These are phyloP conservation scores for Palythoa grandis DNA, from an alignment of 92 coral and sea anemone genomes.

Conservation along the genomic window DNA sequence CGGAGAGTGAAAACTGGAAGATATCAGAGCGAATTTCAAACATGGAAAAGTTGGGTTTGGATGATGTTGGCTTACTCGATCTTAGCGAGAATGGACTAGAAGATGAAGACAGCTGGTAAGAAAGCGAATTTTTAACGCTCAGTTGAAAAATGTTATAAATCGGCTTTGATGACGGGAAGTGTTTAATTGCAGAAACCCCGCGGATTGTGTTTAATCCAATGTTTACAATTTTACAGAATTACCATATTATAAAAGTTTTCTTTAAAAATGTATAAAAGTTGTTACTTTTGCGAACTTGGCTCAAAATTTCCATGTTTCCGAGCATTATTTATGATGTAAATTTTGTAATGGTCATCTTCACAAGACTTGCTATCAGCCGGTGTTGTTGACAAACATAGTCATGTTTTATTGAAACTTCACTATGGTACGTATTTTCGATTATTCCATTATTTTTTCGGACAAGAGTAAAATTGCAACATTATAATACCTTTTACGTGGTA, in stretches of 20 bases:
- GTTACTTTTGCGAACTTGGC: not conserved
- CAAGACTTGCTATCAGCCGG: conserved; percentile 10
- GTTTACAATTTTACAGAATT: conserved; percentile 37
- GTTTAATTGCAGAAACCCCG: conserved; percentile 4
- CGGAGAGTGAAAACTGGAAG: conserved; percentile 32
- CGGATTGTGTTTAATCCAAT: not conserved
- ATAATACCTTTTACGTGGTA: too few species aligned
- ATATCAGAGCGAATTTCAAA: conserved; percentile 39
- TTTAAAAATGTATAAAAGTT: not conserved
- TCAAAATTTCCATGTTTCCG: not conserved
- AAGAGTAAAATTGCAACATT: not conserved
- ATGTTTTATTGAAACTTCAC: not conserved
- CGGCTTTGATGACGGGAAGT: conserved; percentile 1
- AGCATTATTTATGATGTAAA: not conserved
- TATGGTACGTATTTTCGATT: not conserved
- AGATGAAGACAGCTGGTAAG: conserved; percentile 61
- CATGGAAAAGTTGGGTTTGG: conserved; percentile 75
- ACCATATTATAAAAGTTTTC: conserved; percentile 5
- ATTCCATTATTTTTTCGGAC: not conserved
- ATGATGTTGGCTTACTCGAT: conserved; percentile 82
- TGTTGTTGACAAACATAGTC: not conserved
- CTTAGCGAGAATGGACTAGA: conserved; percentile 71
- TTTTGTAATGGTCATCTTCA: not conserved
- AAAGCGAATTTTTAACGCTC: not conserved
- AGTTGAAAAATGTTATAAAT: not conserved